A percentile compares a stretch with the other conserved stretches of the same genome.
phyloP scores from a whole-genome alignment of 2,888 invertebrate genomes.

The Helicoverpa assulta region DNA sequence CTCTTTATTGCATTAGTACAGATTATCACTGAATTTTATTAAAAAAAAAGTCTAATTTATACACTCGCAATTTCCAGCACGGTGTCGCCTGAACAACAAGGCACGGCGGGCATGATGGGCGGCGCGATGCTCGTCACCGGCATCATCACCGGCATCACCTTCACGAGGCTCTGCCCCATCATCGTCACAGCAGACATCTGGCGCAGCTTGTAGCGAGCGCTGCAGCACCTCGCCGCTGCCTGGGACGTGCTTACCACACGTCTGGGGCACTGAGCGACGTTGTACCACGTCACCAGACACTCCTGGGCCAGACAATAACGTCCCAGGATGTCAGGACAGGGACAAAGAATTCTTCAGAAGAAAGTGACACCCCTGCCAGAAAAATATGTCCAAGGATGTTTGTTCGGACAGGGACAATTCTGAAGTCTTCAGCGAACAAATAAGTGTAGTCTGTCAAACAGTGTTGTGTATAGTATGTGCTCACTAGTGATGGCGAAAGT shows the following conservation, averaged over 20 bases:
- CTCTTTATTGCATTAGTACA: too few relatives aligned
- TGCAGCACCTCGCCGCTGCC: conserved; percentile 67
- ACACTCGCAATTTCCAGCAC: conserved; percentile 88
- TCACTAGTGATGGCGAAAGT: neutral
- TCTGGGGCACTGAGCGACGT: conserved; percentile 56
- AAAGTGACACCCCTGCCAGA: too few relatives aligned
- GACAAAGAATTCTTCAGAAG: too few relatives aligned
- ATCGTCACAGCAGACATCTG: conserved; percentile 83
- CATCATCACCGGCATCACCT: conserved; percentile 94
- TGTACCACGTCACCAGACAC: too few relatives aligned
- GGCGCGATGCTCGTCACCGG: conserved; percentile 98
- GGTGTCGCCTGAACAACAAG: conserved; percentile 95
- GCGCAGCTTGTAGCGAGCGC: conserved; percentile 76
- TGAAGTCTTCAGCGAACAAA: too few relatives aligned
- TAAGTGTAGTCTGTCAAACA: neutral
- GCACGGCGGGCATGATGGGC: conserved; percentile 98
- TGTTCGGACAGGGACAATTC: too few relatives aligned
- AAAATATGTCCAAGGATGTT: too few relatives aligned
- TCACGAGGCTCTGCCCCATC: conserved; percentile 93
- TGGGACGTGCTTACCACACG: conserved; percentile 72
- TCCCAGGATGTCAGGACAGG: too few relatives aligned
- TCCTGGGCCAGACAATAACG: too few relatives aligned
- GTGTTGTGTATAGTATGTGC: neutral
- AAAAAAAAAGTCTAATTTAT: too few relatives aligned
- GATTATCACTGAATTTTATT: too few relatives aligned